Evolutionary conservation across 1,140 invertebrate species (phyloP), one percentile per base, ranked within the genome.

Genomic region (Cryptotermes secundus): DNA sequence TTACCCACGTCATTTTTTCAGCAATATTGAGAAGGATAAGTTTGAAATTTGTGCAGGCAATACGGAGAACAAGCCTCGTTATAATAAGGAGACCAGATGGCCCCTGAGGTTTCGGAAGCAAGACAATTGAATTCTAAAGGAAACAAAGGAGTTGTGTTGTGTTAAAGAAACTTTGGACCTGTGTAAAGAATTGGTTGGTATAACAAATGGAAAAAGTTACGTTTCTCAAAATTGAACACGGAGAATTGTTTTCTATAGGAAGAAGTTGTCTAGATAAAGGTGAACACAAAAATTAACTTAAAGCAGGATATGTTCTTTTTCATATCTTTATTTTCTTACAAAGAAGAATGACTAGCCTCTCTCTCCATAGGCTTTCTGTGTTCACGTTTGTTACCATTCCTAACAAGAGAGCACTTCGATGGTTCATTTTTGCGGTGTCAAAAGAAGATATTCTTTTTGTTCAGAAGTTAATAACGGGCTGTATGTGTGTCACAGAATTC

Each of bases 141-240:
- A 80, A 84, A 84, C 84, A 84, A 84, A 79, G 59, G 84, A 84
- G 84, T 84, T 84, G 80, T 84, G 72, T 84, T 84, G 84, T 84
- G 82, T 84, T 84, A 84, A 84, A 31, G 59, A 31, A 72, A 72
- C 59, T 72, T 7, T 4, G 59, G 59, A 4, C n/a, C 31, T 72
- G 59, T 72, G 59, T 72, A 72, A 59, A 31, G 59, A 72, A 72
- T 72, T 72, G 59, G 59, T 49, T 49, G 45, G 45, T 49, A 19
- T 72, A 72, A 72, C 59, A 72, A 72, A 72, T 72, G 59, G 59
- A 72, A 72, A 72, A 72, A 72, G 59, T 72, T 72, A 26, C 14
- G 19, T 72, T 72, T n/a, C 59, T 72, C 59, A 72, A 72, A 72
- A 72, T 72, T 72, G 59, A 72, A 31, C 59, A 31, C 14, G 26